Evolutionary conservation across 2,797 vertebrate species (phyloP), one percentile per base, ranked within the genome.

Genomic region (Platalea minor): DNA sequence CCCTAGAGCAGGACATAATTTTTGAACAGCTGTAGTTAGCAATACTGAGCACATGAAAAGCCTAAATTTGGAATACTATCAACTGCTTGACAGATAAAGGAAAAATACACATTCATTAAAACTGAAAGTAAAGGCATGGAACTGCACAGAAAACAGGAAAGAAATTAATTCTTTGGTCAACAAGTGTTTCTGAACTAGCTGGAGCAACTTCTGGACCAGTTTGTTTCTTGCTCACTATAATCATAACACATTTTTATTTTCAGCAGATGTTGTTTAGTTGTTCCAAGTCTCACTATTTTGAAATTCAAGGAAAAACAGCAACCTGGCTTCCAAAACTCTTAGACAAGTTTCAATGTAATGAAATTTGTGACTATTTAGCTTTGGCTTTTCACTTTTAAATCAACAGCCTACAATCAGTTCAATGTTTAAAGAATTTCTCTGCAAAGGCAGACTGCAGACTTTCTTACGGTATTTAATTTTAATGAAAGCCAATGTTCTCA

Each of bases 231-330:
- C 56, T 92, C 25, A 35, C 33, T 81, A 21, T 80, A 92, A 89
- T 80, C 53, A 57, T 59, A 85, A 79, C 39, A 63, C 35, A 19
- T 67, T 93, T 95, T 89, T 85, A 93, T 91, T 82, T 96, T 80
- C 81, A 91, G 45, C 86, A 91, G 92, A 92, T 96, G 92, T 92
- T 89, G 43, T 77, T 91, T 67, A 80, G 70, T 48, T 51, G 20
- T 93, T 93, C 81, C 68, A 83, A 82, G 83, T 67, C 60, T 77
- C 59, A 64, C 20, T 77, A 79, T 85, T 89, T 89, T 84, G 81
- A 92, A 92, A 95, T 81, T 72, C 48, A 92, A 77, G 54, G 60
- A 80, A 85, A 95, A 91, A 50, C 45, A 92, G 68, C 56, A 95
- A 83, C 26, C 53, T 68, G 21, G n/a, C 64, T 78, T 85, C 91